A percentile compares a stretch with the other conserved stretches of the same genome.
phyloP scores from a whole-genome alignment of 2,113 vertebrate genomes.

The Platysternon megacephalum region DNA sequence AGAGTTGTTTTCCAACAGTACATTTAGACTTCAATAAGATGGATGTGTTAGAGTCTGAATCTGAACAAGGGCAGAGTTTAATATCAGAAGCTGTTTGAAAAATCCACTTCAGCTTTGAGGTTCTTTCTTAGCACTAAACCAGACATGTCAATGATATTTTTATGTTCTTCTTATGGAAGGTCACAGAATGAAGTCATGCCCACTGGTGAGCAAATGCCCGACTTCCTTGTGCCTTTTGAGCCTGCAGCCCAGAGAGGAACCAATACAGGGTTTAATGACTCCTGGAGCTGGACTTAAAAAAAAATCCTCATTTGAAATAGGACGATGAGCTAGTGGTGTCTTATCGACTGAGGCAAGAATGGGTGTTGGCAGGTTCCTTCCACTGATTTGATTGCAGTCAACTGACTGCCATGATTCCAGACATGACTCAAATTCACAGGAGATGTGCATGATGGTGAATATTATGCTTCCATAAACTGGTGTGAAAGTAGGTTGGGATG shows the following conservation, averaged over 20 bases:
- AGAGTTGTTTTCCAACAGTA: neutral
- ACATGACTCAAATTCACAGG: neutral
- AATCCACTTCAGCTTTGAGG: conserved; percentile 6
- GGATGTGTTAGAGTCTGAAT: neutral
- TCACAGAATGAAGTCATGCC: conserved; percentile 48
- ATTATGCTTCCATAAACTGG: neutral
- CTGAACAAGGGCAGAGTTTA: conserved; percentile 34
- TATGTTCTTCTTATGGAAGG: conserved; percentile 41
- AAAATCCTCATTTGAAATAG: conserved; percentile 56
- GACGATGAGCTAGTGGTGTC: too few species aligned
- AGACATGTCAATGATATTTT: conserved; percentile 52
- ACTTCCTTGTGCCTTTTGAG: conserved; percentile 38
- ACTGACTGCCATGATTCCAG: conserved; percentile 1
- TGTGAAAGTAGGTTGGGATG: neutral
- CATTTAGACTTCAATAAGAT: conserved; percentile 14
- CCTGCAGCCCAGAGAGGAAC: conserved; percentile 40
- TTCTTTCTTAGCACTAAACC: conserved; percentile 40
- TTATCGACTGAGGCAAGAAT: conserved; percentile 24
- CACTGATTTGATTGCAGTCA: conserved; percentile 26
- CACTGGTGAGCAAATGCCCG: conserved; percentile 36
- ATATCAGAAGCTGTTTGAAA: conserved; percentile 11
- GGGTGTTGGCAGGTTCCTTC: neutral
- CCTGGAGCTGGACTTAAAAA: conserved; percentile 20
- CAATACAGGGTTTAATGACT: conserved; percentile 55
- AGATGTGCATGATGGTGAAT: neutral